phyloP scores from a whole-genome alignment of 1,140 invertebrate species.

The Anastrepha ludens region DNA sequence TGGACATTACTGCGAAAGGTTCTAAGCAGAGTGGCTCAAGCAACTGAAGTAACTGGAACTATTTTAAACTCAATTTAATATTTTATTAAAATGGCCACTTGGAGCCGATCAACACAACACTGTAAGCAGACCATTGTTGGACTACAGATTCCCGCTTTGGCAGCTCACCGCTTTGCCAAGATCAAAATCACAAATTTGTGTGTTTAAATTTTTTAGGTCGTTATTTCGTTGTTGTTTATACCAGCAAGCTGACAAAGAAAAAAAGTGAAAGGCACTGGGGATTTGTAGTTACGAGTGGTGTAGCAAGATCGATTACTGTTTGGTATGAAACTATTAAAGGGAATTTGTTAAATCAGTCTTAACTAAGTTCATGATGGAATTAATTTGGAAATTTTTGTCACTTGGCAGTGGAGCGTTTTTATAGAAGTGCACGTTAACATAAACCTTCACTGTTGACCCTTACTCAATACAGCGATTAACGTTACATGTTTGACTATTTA shows the following conservation, averaged over 20 bases:
- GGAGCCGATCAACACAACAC: background rate
- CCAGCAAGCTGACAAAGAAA: background rate
- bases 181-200: slow-evolving; percentile 18
- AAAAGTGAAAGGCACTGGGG: slow-evolving; percentile 24
- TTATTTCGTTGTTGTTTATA: background rate
- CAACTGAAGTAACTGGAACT: too few species aligned
- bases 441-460: slow-evolving; percentile 50
- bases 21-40: too few species aligned
- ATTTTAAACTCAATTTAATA: too few species aligned
- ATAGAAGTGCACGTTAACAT: slow-evolving; percentile 25
- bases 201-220: background rate
- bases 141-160: background rate
- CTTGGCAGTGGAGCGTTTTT: slow-evolving; percentile 8
- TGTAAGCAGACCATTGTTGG: background rate
- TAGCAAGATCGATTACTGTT: slow-evolving; percentile 6
- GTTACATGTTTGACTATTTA: background rate
- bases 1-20: too few species aligned
- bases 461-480: background rate
- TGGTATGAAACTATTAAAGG: background rate
- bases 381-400: slow-evolving; percentile 30
- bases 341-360: slow-evolving; percentile 9
- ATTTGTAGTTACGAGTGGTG: slow-evolving; percentile 17
- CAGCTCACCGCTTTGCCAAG: slow-evolving; percentile 20
- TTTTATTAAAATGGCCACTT: too few species aligned
- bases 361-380: slow-evolving; percentile 14